Base-by-base conservation (phyloP, 2,113 vertebrate species). In the Mellivora capensis region DNA sequence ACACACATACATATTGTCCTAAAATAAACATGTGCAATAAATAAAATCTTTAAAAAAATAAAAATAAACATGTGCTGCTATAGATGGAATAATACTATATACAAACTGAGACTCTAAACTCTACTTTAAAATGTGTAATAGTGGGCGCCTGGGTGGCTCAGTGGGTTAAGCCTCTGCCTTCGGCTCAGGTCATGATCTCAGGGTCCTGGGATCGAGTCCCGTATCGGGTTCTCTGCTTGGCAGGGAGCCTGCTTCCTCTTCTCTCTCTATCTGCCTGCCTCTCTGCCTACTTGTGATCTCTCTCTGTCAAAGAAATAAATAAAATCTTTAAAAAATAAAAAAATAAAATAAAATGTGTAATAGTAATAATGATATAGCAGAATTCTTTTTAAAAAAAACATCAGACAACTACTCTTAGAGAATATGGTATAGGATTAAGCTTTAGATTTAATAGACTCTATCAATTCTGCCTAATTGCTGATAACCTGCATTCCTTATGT, bases 301-400 rank as follows among this genome's bases (percentile, higher is more conserved):
- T n/a, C n/a, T n/a, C n/a, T n/a, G n/a, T n/a, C n/a, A n/a, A n/a
- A n/a, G n/a, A n/a, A n/a, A n/a, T n/a, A n/a, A n/a, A n/a, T n/a
- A n/a, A n/a, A n/a, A n/a, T n/a, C n/a, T n/a, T n/a, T n/a, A n/a
- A n/a, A n/a, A n/a, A n/a, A n/a, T n/a, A n/a, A n/a, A n/a, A n/a
- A n/a, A n/a, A n/a, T n/a, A n/a, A n/a, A n/a, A n/a, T 37, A 79
- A 87, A 39, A 42, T 39, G 39, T 82, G 69, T 91, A 94, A 79
- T 4, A 91, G 14, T 80, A 88, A 44, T 87, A 91, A 97, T 52
- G 79, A 87, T 54, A 90, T 9, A 76, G 9, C 17, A 64, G 83
- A 81, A 97, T 57, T 92, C 10, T 95, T 94, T 94, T 88, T n/a
- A 49, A 61, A 94, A 89, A 89, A 96, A 77, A 76, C 71, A 84